Percentiles rank a stretch among this genome's conserved stretches.
phyloP scores from a whole-genome alignment of 37 sponge, comb jelly and placozoan genomes.

The Hormiphora californensis region DNA sequence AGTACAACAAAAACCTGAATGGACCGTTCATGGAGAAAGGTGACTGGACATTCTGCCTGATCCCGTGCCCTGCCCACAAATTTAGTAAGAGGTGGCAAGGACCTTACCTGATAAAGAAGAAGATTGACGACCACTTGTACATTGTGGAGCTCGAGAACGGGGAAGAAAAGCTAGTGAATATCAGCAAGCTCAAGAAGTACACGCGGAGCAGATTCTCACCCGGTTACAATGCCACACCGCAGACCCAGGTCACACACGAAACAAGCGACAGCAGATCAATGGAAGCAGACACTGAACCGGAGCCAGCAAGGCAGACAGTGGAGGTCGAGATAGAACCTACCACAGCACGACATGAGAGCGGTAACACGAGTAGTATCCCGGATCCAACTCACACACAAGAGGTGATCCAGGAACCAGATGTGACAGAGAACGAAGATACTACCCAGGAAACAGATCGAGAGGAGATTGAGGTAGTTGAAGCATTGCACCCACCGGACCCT shows the following conservation, averaged over 20 bases:
- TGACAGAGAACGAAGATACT: no score
- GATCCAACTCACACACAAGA: no score
- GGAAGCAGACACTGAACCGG: neutral
- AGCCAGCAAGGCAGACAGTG: constrained; percentile 4
- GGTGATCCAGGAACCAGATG: no score
- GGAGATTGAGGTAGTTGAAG: no score
- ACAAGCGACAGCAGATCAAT: neutral
- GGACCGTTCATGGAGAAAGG: constrained; percentile 39
- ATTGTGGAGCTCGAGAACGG: neutral
- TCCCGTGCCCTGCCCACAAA: constrained; percentile 26
- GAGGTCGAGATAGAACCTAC: neutral
- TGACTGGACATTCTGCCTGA: constrained; percentile 36
- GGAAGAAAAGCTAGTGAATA: constrained; percentile 19
- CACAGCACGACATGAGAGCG: neutral
- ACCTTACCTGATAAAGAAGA: constrained; percentile 16
- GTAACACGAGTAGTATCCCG: neutral
- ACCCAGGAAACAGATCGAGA: no score
- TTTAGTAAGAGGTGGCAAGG: constrained; percentile 50
- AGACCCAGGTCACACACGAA: neutral
- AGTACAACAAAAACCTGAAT: constrained; percentile 46
- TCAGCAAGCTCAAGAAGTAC: constrained; percentile 38
- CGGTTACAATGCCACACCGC: neutral
- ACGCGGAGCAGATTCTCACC: constrained; percentile 1
- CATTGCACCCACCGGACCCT: no score
- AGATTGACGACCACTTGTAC: constrained; percentile 16